A percentile compares a stretch with the other conserved stretches of the same genome.
phyloP scores from a whole-genome alignment of 2,888 invertebrate species.

The Octodonta nipae region DNA sequence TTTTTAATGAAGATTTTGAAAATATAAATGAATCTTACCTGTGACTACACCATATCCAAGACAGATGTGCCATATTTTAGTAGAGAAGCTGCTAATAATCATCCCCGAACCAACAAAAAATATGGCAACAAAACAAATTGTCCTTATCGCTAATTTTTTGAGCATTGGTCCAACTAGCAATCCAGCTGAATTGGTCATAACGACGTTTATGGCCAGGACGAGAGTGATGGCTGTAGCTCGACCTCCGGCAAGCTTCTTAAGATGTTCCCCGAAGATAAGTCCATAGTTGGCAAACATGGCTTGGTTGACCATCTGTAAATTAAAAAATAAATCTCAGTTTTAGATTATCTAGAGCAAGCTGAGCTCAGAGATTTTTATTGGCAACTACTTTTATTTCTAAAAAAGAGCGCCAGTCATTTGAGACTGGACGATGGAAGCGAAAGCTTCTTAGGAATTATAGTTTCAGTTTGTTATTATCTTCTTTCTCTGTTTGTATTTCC shows the following conservation, averaged over 20 bases:
- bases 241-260: conserved; percentile 48
- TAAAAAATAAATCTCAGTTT: too few relatives aligned
- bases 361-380: too few relatives aligned
- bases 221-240: conserved; percentile 51
- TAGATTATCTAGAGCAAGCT: too few relatives aligned
- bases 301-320: conserved; percentile 48
- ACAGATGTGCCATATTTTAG: conserved; percentile 40
- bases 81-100: conserved; percentile 40
- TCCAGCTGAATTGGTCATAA: conserved; percentile 50
- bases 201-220: conserved; percentile 53
- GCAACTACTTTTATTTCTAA: too few relatives aligned
- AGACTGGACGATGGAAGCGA: too few relatives aligned
- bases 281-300: conserved; percentile 58
- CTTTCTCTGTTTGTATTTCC: too few relatives aligned
- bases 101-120: conserved; percentile 41
- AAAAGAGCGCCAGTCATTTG: too few relatives aligned
- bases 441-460: too few relatives aligned
- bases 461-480: too few relatives aligned
- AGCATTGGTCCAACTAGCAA: conserved; percentile 57
- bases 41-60: conserved; percentile 43
- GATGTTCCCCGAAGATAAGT: conserved; percentile 51
- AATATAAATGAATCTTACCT: conserved; percentile 26
- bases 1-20: not conserved
- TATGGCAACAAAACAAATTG: conserved; percentile 43
- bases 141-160: conserved; percentile 41